Conservation (phyloP, 2,888 invertebrate genomes). For the Drosophila cyrtoloma region DNA sequence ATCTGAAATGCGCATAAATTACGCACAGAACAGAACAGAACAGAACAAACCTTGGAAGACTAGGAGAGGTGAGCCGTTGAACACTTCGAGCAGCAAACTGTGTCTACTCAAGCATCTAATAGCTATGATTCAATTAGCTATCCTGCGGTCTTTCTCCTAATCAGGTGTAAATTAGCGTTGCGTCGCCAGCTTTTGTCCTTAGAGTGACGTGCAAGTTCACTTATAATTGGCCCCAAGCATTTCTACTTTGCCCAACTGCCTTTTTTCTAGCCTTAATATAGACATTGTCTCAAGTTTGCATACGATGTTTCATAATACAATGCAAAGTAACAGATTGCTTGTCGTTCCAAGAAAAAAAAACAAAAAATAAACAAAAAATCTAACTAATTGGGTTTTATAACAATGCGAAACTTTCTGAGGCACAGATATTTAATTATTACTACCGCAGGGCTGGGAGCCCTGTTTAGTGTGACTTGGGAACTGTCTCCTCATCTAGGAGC, state of each 20-base stretch:
- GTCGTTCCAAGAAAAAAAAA: no score
- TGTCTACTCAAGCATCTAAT: constrained; percentile 42
- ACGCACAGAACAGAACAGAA: constrained; percentile 30
- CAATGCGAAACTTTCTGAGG: neutral
- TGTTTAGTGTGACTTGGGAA: neutral
- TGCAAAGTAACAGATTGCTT: neutral
- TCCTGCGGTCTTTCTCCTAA: constrained; percentile 20
- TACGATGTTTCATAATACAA: neutral
- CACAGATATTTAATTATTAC: neutral
- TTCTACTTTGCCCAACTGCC: neutral
- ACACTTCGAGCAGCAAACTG: neutral
- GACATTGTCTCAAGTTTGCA: neutral
- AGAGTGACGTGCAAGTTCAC: neutral
- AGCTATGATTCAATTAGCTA: constrained; percentile 60
- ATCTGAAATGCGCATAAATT: constrained; percentile 77
- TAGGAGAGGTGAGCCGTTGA: neutral
- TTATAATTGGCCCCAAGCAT: neutral
- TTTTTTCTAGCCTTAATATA: neutral
- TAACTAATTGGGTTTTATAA: neutral
- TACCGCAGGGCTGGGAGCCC: neutral
- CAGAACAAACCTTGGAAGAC: neutral
- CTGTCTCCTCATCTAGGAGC: neutral
- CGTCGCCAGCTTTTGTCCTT: neutral
- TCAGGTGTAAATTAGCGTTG: constrained; percentile 47
- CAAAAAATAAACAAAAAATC: no score